These are phyloP conservation scores for Nemotelus nigrinus DNA, from an alignment of 2,888 invertebrate genomes.

Conservation along the genomic window DNA sequence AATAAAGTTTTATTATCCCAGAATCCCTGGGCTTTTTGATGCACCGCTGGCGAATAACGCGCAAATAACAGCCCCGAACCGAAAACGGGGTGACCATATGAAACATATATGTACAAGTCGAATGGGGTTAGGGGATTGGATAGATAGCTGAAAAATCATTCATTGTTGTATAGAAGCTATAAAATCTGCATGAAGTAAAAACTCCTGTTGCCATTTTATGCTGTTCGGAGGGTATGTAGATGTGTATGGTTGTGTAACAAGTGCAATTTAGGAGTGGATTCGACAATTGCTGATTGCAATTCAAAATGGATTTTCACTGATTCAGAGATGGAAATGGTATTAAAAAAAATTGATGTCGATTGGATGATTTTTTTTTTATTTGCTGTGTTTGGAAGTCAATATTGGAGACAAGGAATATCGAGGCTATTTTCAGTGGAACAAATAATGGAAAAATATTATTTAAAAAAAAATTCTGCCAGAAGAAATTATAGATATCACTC, in stretches of 20 bases:
- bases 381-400: no score
- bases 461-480: no score
- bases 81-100: neutral
- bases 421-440: no score
- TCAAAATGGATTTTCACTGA: constrained; percentile 42
- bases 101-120: no score
- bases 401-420: no score
- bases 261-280: constrained; percentile 44
- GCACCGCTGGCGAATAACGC: neutral
- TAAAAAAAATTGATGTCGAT: constrained; percentile 19
- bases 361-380: neutral
- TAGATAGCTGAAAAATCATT: constrained; percentile 8
- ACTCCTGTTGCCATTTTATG: constrained; percentile 11
- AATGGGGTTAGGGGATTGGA: neutral
- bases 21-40: constrained; percentile 42
- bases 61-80: neutral
- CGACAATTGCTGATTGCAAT: constrained; percentile 45
- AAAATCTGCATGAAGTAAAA: constrained; percentile 26
- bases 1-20: constrained; percentile 44
- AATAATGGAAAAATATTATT: no score
- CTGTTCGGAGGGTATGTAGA: neutral
- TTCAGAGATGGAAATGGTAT: constrained; percentile 25
- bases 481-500: no score
- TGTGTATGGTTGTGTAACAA: constrained; percentile 22
- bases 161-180: constrained; percentile 38